Conservation (phyloP, 2,797 vertebrate genomes). For the Hydrolagus colliei region DNA sequence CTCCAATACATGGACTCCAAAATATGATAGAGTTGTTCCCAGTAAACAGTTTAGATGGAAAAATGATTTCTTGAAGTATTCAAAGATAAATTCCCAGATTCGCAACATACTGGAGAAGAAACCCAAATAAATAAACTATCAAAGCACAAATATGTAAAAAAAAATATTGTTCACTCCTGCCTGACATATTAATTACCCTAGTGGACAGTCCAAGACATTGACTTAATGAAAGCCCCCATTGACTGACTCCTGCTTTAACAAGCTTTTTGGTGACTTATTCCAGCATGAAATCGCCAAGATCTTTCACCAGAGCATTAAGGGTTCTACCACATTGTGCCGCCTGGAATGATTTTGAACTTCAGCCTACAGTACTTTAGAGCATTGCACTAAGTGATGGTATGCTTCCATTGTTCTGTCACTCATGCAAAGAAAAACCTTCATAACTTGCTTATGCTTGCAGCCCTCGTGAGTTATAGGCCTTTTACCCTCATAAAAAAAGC, state of each 20-base stretch:
- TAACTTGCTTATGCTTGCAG: slow-evolving; percentile 28
- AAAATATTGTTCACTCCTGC: background rate
- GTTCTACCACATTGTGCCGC: too few relatives aligned
- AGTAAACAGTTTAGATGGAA: background rate
- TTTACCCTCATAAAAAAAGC: slow-evolving; percentile 20
- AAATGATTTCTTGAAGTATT: background rate
- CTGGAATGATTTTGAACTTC: slow-evolving; percentile 12
- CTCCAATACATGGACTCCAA: background rate
- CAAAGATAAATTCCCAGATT: background rate
- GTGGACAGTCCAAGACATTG: background rate
- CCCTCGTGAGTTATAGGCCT: slow-evolving; percentile 21
- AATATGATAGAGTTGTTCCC: background rate
- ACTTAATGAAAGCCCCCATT: background rate
- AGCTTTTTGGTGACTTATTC: background rate
- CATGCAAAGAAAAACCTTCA: slow-evolving; percentile 25
- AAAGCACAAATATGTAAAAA: background rate
- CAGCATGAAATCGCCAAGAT: background rate
- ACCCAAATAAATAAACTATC: background rate
- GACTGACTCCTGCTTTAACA: slow-evolving; percentile 6
- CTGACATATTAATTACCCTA: background rate
- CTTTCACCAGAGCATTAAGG: background rate
- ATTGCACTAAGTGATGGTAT: slow-evolving; percentile 15
- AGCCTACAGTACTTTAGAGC: slow-evolving; percentile 1
- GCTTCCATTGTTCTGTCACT: slow-evolving; percentile 27
- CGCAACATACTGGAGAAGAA: background rate